phyloP scores from a whole-genome alignment of 2,113 vertebrate genomes.

The Lasiurus borealis region DNA sequence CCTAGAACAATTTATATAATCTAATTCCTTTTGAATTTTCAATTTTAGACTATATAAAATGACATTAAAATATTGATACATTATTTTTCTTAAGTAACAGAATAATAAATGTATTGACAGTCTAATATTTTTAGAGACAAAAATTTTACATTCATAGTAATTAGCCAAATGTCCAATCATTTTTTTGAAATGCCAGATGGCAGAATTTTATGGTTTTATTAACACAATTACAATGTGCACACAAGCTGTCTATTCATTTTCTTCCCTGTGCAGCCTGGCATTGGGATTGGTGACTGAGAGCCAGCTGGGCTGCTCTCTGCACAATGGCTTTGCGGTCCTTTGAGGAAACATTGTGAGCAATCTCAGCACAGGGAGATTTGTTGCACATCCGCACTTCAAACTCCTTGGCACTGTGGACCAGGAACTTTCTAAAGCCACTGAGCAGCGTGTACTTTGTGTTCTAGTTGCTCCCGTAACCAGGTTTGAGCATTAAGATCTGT shows the following conservation, averaged over 20 bases:
- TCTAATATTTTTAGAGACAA: constrained; percentile 2
- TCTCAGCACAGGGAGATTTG: background rate
- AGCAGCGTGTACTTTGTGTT: background rate
- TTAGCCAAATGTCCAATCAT: background rate
- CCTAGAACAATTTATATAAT: background rate
- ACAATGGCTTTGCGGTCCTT: background rate
- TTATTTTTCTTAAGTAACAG: background rate
- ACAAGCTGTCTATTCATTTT: background rate
- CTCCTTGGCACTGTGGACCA: background rate
- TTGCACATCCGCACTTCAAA: background rate
- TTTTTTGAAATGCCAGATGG: background rate
- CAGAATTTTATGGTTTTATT: background rate
- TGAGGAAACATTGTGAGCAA: background rate
- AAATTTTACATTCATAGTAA: background rate
- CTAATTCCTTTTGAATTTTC: background rate
- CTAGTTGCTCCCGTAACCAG: background rate
- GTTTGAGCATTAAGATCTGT: background rate
- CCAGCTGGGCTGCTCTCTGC: background rate
- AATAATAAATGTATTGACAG: background rate
- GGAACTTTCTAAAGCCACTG: background rate
- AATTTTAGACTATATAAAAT: background rate
- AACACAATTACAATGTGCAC: background rate
- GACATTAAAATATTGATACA: background rate
- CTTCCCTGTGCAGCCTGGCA: background rate
- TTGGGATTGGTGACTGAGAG: background rate